Conservation (phyloP, 2,113 vertebrate species). For the Carettochelys insculpta region DNA sequence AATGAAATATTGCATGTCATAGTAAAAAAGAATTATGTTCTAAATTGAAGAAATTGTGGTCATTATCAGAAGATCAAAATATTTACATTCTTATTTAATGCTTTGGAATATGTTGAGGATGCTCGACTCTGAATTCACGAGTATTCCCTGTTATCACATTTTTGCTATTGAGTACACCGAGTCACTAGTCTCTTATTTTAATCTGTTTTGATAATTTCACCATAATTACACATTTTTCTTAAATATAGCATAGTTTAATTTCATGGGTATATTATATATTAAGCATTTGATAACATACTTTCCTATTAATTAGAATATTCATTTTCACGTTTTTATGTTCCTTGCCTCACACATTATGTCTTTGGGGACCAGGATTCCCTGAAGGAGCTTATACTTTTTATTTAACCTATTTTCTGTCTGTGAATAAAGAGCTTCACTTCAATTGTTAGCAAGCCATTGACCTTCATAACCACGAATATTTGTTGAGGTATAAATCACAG, state of each 20-base stretch:
- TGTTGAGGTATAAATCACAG: conserved; percentile 8
- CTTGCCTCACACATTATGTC: background rate
- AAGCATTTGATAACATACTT: background rate
- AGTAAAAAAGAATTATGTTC: background rate
- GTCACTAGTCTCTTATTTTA: background rate
- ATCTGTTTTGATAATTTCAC: background rate
- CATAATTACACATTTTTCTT: background rate
- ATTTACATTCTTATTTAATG: background rate
- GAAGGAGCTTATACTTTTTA: background rate
- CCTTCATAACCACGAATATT: background rate
- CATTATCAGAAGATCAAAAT: background rate
- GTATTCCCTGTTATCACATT: background rate
- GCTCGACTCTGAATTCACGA: background rate
- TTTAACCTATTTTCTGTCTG: background rate
- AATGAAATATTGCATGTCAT: background rate
- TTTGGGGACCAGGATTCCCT: background rate
- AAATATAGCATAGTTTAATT: background rate
- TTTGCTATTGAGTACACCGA: background rate
- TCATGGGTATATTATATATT: background rate
- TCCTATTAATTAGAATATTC: background rate
- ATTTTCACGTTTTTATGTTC: background rate
- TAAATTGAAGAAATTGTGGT: background rate
- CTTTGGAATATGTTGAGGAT: background rate
- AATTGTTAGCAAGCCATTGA: background rate
- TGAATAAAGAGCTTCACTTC: background rate